Conservation (phyloP, 2,888 invertebrate species). For the Nezara viridula region DNA sequence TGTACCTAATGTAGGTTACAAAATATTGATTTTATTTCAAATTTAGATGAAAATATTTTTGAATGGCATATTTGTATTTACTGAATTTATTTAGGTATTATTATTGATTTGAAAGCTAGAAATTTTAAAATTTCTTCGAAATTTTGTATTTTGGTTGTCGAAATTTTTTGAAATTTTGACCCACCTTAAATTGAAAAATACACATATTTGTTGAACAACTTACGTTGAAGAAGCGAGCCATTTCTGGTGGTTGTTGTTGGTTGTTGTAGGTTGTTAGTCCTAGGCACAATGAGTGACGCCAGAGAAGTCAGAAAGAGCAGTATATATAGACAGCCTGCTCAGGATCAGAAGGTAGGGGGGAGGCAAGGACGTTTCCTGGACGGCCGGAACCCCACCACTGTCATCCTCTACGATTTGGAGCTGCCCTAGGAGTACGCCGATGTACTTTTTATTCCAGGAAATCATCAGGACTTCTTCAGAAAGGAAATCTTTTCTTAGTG, state of each 20-base stretch:
- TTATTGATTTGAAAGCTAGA: no score
- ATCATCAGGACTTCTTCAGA: background rate
- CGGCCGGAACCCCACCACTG: constrained; percentile 38
- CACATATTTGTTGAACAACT: background rate
- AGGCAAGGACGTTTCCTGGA: constrained; percentile 27
- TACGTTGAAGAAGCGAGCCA: constrained; percentile 43
- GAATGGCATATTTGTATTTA: no score
- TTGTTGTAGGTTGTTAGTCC: constrained; percentile 31
- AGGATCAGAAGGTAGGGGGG: background rate
- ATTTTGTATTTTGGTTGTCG: background rate
- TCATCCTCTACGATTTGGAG: constrained; percentile 10
- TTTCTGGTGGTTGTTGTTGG: constrained; percentile 42
- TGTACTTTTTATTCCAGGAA: background rate
- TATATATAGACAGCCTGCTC: constrained; percentile 25
- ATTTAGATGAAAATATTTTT: no score
- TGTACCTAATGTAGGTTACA: no score
- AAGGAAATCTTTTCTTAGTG: background rate
- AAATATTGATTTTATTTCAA: no score
- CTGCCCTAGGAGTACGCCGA: background rate
- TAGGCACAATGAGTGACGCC: constrained; percentile 45
- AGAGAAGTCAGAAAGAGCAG: constrained; percentile 8
- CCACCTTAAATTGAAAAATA: background rate
- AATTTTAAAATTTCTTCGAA: no score
- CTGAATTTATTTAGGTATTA: no score
- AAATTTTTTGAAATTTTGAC: background rate